Base-by-base conservation (phyloP, 2,888 invertebrate species). In the Cheilosia vulpina region DNA sequence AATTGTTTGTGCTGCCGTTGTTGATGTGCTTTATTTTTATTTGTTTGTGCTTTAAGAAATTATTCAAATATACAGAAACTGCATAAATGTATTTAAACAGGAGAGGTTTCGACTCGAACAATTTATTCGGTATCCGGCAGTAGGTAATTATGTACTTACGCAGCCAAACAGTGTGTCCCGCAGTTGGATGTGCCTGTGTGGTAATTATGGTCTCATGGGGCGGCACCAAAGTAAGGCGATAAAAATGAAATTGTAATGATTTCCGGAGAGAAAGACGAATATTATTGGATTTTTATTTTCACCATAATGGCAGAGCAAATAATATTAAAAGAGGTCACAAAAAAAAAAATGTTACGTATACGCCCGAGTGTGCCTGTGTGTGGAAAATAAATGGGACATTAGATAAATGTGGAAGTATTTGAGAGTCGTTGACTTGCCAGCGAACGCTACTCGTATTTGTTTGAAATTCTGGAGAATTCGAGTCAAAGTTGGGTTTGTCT, bases 231-330 rank as follows among this genome's bases (percentile, higher is more conserved):
- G 58, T 60, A 71, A 73, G 52, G 63, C 55, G 69, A 79, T 79
- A 63, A 78, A 82, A 68, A 73, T 78, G 27, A 73, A 83, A 73
- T 52, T 63, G 27, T 73, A 57, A 79, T 65, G 68, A 73, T 50
- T 63, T 73, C 43, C 62, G 21, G 17, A 38, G 24, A 63, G 76
- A 68, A 55, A 47, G 24, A 62, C 52, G 68, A 47, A 47, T 62
- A 38, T 21, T 73, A 38, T 45, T 45, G 55, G 27, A 57, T 68
- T 62, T 38, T 38, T 38, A 38, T 38, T 24, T 75, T 47, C 31
- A 68, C 68, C 62, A 34, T 47, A 45, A 75, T 73, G 45, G 27
- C 43, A 65, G 17, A 34, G 57, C 43, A 45, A 65, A 75, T 43
- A 81, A 75, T 43, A 81, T 57, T 27, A 31, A 7, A 17, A 45